Percentiles rank a stretch among this genome's conserved stretches.
phyloP scores from a whole-genome alignment of 2,888 invertebrate species.

The Colostygia pectinataria region DNA sequence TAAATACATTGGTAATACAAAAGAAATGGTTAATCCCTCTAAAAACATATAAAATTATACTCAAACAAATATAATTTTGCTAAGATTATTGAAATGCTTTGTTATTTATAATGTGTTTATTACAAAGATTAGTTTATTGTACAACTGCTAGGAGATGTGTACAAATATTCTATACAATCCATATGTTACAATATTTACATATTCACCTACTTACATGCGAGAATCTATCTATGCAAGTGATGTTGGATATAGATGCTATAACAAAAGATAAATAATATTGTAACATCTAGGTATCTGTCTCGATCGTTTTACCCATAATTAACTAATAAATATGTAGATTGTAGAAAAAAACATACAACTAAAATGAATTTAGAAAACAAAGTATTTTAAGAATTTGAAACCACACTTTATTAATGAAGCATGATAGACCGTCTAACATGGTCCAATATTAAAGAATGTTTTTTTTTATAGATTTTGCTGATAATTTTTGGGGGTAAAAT shows the following conservation, averaged over 20 bases:
- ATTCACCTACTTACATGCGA: constrained; percentile 4
- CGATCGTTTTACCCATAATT: background rate
- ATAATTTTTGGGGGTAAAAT: too few relatives aligned
- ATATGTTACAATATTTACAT: constrained; percentile 48
- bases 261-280: constrained; percentile 1
- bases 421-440: too few relatives aligned
- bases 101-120: background rate
- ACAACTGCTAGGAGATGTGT: constrained; percentile 14
- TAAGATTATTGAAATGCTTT: too few relatives aligned
- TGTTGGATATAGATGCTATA: background rate
- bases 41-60: too few relatives aligned
- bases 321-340: background rate
- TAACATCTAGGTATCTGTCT: background rate
- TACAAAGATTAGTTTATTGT: background rate
- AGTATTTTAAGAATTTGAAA: too few relatives aligned
- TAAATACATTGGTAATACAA: too few relatives aligned
- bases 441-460: too few relatives aligned
- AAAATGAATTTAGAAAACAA: background rate
- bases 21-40: too few relatives aligned
- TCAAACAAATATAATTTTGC: too few relatives aligned
- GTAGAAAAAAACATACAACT: background rate
- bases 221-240: background rate
- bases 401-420: too few relatives aligned
- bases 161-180: constrained; percentile 19
- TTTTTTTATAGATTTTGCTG: too few relatives aligned